Base-by-base conservation (phyloP, 2,888 invertebrate genomes). In the Pollenia griseotomentosa region DNA sequence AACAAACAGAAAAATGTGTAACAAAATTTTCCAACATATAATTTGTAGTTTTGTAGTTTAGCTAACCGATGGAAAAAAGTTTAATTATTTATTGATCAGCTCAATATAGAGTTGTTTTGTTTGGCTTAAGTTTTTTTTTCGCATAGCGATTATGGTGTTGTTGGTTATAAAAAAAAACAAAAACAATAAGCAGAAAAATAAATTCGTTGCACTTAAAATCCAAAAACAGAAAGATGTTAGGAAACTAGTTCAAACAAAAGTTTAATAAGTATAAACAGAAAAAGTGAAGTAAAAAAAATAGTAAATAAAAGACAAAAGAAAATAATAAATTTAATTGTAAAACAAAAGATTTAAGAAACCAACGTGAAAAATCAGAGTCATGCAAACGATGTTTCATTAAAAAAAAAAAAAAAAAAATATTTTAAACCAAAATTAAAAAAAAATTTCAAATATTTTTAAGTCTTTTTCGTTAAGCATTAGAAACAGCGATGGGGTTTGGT, bases 181-280 rank as follows among this genome's bases (percentile, higher is more conserved):
- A 57, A 57, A 71, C 8, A 68, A 53, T 19, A 73, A 68, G 23
- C 44, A 68, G 51, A 75, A 61, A 68, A 75, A 66, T 19, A 40
- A 71, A 83, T 86, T 83, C 86, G 79, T 84, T 84, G 87, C 87
- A 87, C 73, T 84, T 78, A 75, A 63, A 75, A 86, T 55, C 79
- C 63, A 46, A 80, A 66, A 57, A 65, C 70, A 77, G 74, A 40
- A 70, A 80, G 86, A 75, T 75, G 74, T 83, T 83, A 42, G 65
- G 71, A 86, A 86, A 86, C 83, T 80, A 79, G 79, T 78, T 78
- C 77, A 82, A 40, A 70, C 70, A 75, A 61, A 33, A 53, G 59
- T 68, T 75, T 68, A 75, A 51, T 73, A 73, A 63, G 55, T 63
- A 74, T 74, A 19, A 73, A 66, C 4, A 44, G 40, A 57, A 44